A percentile compares a stretch with the other conserved stretches of the same genome.
phyloP scores from a whole-genome alignment of 2,797 vertebrate species.

The Caiman crocodilus region DNA sequence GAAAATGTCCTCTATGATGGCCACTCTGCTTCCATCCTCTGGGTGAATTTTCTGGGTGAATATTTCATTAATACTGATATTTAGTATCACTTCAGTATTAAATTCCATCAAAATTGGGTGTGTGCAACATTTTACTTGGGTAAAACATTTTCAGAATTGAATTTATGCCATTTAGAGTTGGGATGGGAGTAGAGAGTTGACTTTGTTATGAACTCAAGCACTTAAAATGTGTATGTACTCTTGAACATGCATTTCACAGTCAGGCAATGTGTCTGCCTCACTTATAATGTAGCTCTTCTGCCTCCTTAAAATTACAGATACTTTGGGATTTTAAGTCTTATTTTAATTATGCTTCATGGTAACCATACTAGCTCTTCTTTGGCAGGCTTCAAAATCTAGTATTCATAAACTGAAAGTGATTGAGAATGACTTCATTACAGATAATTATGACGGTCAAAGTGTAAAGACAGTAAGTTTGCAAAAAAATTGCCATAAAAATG shows the following conservation, averaged over 20 bases:
- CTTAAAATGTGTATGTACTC: background rate
- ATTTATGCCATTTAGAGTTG: conserved; percentile 40
- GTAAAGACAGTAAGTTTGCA: background rate
- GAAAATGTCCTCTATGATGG: too few species aligned
- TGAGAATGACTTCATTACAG: background rate
- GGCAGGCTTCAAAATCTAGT: background rate
- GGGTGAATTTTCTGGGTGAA: conserved; percentile 4
- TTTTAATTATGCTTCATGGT: conserved; percentile 39
- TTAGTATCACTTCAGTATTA: conserved; percentile 4
- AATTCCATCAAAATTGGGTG: conserved; percentile 13
- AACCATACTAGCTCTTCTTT: conserved; percentile 37
- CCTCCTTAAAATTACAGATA: conserved; percentile 14
- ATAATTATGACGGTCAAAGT: background rate
- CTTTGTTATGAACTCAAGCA: conserved; percentile 30
- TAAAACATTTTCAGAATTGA: conserved; percentile 48
- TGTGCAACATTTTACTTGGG: conserved; percentile 17
- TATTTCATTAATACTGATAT: conserved; percentile 22
- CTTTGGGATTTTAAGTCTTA: background rate
- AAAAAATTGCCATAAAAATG: background rate
- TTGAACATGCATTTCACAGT: conserved; percentile 2
- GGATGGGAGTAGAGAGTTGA: background rate
- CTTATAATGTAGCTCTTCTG: conserved; percentile 13
- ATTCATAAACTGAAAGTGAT: conserved; percentile 8
- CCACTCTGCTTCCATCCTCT: background rate
- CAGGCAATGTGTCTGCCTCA: background rate